Evolutionary conservation across 2,113 vertebrate species (phyloP).

Genomic region (Eudyptes chrysolophus): DNA sequence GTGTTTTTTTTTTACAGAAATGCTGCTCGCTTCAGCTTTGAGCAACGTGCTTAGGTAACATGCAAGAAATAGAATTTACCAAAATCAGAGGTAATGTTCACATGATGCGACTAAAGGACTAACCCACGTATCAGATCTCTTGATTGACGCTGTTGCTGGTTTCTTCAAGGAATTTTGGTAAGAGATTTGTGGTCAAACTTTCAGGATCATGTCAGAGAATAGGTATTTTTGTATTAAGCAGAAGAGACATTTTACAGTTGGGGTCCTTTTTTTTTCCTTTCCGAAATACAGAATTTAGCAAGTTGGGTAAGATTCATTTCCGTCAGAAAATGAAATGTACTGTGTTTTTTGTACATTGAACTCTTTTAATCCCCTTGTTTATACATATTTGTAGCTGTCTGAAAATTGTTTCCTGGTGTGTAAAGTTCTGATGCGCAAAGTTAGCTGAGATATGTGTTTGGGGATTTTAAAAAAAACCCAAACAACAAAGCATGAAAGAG

Average conservation of each 20-base stretch:
- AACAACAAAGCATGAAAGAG: background rate
- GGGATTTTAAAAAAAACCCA: background rate
- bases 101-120: fast-evolving
- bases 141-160: background rate
- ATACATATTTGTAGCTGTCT: background rate
- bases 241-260: background rate
- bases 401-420: background rate
- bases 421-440: background rate
- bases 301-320: background rate
- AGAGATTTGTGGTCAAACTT: background rate
- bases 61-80: background rate
- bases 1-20: background rate
- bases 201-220: background rate
- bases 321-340: background rate
- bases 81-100: background rate
- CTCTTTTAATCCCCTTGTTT: background rate
- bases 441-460: background rate
- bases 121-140: background rate
- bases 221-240: background rate
- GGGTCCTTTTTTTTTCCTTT: background rate
- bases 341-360: background rate
- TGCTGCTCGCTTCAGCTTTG: background rate
- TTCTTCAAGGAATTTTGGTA: background rate
- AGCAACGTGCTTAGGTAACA: fast-evolving
- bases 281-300: fast-evolving